Conservation (phyloP, 2,113 vertebrate species). For the Oenanthe melanoleuca region DNA sequence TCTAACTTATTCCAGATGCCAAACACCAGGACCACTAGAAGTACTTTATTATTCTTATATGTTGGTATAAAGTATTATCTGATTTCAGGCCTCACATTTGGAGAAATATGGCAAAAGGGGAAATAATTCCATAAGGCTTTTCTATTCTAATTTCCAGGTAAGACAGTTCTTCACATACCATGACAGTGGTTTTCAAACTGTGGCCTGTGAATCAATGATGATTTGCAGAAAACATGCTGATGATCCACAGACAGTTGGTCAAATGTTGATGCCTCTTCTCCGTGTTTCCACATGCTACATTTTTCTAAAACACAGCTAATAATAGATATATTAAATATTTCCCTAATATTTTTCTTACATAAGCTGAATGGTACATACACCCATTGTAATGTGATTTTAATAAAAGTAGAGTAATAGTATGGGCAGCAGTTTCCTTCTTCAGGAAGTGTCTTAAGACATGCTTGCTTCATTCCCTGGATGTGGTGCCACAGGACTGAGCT, state of each 20-base stretch:
- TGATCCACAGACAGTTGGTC: neutral
- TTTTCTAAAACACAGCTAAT: constrained; percentile 31
- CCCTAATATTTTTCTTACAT: neutral
- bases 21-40: neutral
- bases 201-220: neutral
- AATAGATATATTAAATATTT: neutral
- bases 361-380: neutral
- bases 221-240: neutral
- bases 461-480: neutral
- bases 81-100: neutral
- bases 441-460: neutral
- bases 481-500: neutral
- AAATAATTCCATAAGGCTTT: neutral
- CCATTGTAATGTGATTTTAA: neutral
- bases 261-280: constrained; percentile 13
- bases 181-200: neutral
- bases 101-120: neutral
- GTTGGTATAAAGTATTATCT: neutral
- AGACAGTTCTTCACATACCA: neutral
- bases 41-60: neutral
- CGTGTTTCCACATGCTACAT: neutral
- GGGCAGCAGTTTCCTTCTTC: neutral
- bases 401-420: neutral
- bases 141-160: neutral
- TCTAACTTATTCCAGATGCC: neutral